These are phyloP conservation scores for Xerus rutilus DNA, from an alignment of 2,797 vertebrate genomes.

Conservation along the genomic window DNA sequence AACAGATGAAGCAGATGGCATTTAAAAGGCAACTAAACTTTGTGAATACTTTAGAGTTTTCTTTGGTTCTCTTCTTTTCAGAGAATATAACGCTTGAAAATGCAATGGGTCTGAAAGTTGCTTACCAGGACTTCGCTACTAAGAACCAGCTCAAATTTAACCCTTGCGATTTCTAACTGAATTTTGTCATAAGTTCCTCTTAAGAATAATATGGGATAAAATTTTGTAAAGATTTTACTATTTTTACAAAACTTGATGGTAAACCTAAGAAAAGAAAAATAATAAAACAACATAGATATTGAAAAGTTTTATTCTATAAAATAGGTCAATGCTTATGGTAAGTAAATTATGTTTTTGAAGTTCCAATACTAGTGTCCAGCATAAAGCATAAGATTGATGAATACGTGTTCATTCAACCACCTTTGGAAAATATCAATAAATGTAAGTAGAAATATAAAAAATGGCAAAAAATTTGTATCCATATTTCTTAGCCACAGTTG, in stretches of 20 bases:
- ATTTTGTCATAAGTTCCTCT: neutral
- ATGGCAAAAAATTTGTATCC: neutral
- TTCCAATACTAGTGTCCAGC: neutral
- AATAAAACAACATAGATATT: neutral
- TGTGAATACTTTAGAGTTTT: slow-evolving; percentile 65
- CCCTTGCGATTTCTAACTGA: neutral
- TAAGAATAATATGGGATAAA: neutral
- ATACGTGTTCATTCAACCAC: neutral
- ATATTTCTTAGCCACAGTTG: neutral
- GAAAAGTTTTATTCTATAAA: neutral
- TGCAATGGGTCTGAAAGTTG: slow-evolving; percentile 59
- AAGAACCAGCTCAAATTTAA: slow-evolving; percentile 43
- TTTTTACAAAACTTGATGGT: neutral
- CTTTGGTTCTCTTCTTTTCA: slow-evolving; percentile 63
- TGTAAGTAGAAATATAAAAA: neutral
- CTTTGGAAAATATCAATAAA: neutral
- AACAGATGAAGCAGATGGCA: slow-evolving; percentile 67
- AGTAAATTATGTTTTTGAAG: neutral
- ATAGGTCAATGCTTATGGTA: neutral
- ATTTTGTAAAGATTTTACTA: neutral
- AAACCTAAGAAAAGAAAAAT: neutral
- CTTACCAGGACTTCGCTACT: slow-evolving; percentile 36
- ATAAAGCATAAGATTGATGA: neutral
- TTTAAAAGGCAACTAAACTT: slow-evolving; percentile 72
- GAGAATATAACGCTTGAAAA: slow-evolving; percentile 62